Evolutionary conservation across 2,888 invertebrate genomes (phyloP).

Genomic region (Argyresthia albistria): DNA sequence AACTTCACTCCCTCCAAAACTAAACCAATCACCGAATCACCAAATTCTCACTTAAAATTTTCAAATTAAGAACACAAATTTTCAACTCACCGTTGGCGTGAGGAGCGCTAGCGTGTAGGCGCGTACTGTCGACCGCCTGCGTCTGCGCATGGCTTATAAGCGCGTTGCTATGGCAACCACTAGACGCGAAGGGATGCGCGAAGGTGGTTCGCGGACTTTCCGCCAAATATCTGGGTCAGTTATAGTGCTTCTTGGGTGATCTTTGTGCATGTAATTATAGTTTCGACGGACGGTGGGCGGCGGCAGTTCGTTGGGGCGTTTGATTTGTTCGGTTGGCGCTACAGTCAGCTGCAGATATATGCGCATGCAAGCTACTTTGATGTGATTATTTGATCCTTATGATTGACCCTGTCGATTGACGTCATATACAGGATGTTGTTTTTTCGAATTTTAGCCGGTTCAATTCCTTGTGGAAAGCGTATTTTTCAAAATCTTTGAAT

Average conservation of each 20-base stretch:
- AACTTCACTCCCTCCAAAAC: neutral
- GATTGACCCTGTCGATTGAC: too few relatives aligned
- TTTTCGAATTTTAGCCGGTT: too few relatives aligned
- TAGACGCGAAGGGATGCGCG: slow-evolving; percentile 31
- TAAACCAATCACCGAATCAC: neutral
- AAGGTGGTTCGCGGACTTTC: slow-evolving; percentile 9
- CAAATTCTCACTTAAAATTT: neutral
- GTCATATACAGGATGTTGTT: too few relatives aligned
- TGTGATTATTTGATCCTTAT: too few relatives aligned
- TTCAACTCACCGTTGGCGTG: slow-evolving; percentile 58
- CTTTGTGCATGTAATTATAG: neutral
- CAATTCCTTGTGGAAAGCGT: too few relatives aligned
- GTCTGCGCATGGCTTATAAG: slow-evolving; percentile 38
- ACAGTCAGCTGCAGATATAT: too few relatives aligned
- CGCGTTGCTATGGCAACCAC: slow-evolving; percentile 26
- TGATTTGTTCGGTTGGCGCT: too few relatives aligned
- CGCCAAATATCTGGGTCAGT: slow-evolving; percentile 23
- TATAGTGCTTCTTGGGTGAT: slow-evolving; percentile 5
- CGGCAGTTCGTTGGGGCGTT: too few relatives aligned
- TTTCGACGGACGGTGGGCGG: neutral
- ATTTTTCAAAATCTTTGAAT: too few relatives aligned
- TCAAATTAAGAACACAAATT: neutral
- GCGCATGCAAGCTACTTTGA: too few relatives aligned
- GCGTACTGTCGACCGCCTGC: slow-evolving; percentile 38
- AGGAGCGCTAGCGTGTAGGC: slow-evolving; percentile 44